Evolutionary conservation across 2,113 vertebrate genomes (phyloP).

Genomic region (Pseudorectes ferrugineus): DNA sequence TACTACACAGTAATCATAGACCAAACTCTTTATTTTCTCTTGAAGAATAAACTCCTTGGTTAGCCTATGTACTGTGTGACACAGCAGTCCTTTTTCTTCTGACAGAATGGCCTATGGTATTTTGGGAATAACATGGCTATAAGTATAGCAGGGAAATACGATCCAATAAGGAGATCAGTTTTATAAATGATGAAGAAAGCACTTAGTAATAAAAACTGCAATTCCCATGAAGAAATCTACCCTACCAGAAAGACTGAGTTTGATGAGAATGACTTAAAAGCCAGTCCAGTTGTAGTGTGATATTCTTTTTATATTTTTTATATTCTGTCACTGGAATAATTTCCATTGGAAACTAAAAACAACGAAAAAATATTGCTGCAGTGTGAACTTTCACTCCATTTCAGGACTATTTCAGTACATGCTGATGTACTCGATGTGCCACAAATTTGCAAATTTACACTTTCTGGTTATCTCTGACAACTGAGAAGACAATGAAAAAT

Average conservation of each 20-base stretch:
- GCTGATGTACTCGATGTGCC: background rate
- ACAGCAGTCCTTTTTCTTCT: background rate
- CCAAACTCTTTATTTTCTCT: background rate
- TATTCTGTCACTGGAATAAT: background rate
- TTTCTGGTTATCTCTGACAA: background rate
- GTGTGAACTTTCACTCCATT: background rate
- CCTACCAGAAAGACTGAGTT: background rate
- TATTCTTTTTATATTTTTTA: background rate
- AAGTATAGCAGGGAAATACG: background rate
- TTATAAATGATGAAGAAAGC: background rate
- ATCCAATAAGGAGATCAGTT: background rate
- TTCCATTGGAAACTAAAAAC: background rate
- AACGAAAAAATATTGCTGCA: background rate
- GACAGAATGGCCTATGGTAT: background rate
- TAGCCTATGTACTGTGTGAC: background rate
- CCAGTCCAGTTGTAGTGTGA: background rate
- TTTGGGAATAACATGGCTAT: background rate
- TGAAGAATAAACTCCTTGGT: background rate
- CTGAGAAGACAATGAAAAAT: background rate
- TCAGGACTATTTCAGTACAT: background rate
- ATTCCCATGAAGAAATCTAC: background rate
- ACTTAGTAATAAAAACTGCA: background rate
- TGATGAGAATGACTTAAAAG: background rate
- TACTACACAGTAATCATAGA: background rate
- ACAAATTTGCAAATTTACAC: background rate